Evolutionary conservation across 53 echinoderm and acorn worm species (phyloP).

Genomic region (Henricia sp.): DNA sequence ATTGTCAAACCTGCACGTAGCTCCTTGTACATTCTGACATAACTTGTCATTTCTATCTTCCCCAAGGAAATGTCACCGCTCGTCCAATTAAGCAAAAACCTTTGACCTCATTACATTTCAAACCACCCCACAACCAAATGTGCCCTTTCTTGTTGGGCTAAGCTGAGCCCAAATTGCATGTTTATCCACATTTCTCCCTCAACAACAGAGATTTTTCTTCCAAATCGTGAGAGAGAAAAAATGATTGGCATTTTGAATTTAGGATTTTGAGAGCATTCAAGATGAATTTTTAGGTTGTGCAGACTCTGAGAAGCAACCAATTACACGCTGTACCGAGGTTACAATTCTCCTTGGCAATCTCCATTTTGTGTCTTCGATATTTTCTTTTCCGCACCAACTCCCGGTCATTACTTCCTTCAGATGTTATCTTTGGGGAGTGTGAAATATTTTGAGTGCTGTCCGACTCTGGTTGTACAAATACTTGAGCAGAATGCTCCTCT

Average conservation of each 20-base stretch:
- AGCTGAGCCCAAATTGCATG: too few species aligned
- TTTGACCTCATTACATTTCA: constrained; percentile 40
- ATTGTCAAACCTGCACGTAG: too few species aligned
- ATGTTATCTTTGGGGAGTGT: neutral
- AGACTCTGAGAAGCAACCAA: too few species aligned
- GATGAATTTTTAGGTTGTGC: too few species aligned
- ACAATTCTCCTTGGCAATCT: too few species aligned
- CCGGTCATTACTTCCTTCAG: neutral
- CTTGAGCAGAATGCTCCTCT: neutral
- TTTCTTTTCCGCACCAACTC: neutral
- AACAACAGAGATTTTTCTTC: too few species aligned
- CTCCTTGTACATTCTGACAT: neutral
- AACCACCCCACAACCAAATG: neutral
- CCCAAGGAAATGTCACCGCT: neutral
- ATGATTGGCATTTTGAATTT: too few species aligned
- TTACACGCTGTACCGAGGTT: too few species aligned
- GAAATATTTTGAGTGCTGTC: neutral
- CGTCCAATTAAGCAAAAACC: constrained; percentile 8
- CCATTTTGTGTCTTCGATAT: too few species aligned
- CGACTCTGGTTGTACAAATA: neutral
- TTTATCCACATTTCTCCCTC: too few species aligned
- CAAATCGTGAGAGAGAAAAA: too few species aligned
- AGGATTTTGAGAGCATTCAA: too few species aligned
- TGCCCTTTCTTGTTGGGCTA: neutral
- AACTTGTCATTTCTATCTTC: neutral